Evolutionary conservation across 1,140 invertebrate genomes (phyloP).

Genomic region (Andricus grossulariae): DNA sequence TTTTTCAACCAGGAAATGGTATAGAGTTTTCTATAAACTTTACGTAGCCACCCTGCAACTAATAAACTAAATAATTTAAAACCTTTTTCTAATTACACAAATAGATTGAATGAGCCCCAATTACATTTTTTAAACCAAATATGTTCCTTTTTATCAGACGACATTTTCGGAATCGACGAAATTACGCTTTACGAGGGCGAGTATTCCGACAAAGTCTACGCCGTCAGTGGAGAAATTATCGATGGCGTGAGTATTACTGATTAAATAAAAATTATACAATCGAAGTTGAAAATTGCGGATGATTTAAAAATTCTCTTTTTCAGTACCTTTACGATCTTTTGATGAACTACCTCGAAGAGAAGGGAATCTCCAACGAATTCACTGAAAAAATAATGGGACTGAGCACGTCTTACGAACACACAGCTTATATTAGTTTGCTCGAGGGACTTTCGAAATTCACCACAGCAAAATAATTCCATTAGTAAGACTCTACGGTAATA

Average conservation of each 20-base stretch:
- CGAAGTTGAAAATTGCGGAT: conserved; percentile 31
- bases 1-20: too few relatives aligned
- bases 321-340: conserved; percentile 95
- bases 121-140: background rate
- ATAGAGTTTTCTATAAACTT: too few relatives aligned
- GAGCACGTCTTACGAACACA: conserved; percentile 93
- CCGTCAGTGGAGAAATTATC: conserved; percentile 91
- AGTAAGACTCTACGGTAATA: background rate
- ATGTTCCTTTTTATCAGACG: conserved; percentile 77
- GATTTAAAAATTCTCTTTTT: conserved; percentile 64
- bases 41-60: background rate
- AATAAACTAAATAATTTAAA: background rate
- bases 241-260: conserved; percentile 83
- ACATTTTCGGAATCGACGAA: conserved; percentile 92
- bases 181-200: conserved; percentile 89
- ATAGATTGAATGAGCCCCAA: too few relatives aligned
- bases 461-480: conserved; percentile 75
- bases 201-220: conserved; percentile 88
- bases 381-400: conserved; percentile 89
- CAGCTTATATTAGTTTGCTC: conserved; percentile 89
- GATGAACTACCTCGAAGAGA: conserved; percentile 95
- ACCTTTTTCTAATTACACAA: too few relatives aligned
- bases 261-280: conserved; percentile 11
- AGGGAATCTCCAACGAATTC: conserved; percentile 94
- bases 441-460: conserved; percentile 91